phyloP scores from a whole-genome alignment of 2,113 vertebrate species.

The Parotia lawesii region DNA sequence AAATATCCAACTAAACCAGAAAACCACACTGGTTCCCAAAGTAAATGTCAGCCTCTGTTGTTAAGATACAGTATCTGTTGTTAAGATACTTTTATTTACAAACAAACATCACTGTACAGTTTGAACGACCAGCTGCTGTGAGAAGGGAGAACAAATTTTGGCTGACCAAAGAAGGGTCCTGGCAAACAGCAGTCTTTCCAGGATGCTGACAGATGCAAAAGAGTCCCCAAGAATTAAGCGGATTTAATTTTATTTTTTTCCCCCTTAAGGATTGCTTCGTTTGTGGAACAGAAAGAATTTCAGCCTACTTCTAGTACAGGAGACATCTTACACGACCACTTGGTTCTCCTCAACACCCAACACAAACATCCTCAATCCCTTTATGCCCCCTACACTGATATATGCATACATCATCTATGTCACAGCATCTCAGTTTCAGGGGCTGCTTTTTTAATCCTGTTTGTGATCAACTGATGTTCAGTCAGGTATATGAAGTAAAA shows the following conservation, averaged over 20 bases:
- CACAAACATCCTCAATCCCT: neutral
- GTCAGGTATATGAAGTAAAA: neutral
- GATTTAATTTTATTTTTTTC: neutral
- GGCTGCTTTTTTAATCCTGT: neutral
- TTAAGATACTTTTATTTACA: constrained; percentile 9
- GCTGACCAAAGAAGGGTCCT: neutral
- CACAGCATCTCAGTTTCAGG: neutral
- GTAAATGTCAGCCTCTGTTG: constrained; percentile 32
- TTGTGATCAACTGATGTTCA: neutral
- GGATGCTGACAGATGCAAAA: neutral
- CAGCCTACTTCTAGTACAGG: neutral
- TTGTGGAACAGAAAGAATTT: neutral
- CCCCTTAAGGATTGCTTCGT: neutral
- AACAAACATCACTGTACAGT: constrained; percentile 30
- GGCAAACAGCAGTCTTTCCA: neutral
- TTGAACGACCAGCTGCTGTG: neutral
- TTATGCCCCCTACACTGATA: neutral
- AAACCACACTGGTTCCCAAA: constrained; percentile 14
- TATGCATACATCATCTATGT: neutral
- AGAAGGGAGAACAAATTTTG: neutral
- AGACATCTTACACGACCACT: neutral
- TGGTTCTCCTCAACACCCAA: neutral
- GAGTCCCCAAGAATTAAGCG: neutral
- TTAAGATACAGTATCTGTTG: neutral
- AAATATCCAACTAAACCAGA: constrained; percentile 13